Evolutionary conservation across 2,113 vertebrate species (phyloP).

Genomic region (Pipra filicauda): DNA sequence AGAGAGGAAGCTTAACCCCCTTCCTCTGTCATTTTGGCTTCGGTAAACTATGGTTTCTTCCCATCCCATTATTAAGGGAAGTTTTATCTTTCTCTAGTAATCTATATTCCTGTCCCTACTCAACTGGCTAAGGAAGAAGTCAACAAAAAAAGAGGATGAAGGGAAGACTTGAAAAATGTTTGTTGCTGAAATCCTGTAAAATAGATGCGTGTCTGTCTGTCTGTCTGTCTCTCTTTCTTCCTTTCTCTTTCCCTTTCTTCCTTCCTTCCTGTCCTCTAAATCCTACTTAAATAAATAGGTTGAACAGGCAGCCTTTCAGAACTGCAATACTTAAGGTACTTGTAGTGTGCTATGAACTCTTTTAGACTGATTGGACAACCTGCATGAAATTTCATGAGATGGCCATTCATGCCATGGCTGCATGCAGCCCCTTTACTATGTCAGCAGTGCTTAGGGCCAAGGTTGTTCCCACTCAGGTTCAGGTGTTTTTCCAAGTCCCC

Average conservation of each 20-base stretch:
- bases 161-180: not conserved
- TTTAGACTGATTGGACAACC: not conserved
- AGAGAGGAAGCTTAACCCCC: not conserved
- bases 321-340: not conserved
- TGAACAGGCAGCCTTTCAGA: not conserved
- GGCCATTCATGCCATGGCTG: not conserved
- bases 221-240: not conserved
- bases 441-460: not conserved
- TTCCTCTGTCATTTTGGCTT: not conserved
- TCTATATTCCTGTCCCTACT: not conserved
- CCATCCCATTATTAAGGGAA: not conserved
- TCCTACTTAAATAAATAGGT: not conserved
- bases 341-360: not conserved
- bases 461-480: not conserved
- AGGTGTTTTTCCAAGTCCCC: not conserved
- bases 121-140: not conserved
- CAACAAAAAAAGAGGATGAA: rapidly evolving
- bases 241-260: not conserved
- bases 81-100: not conserved
- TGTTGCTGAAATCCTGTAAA: not conserved
- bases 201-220: not conserved
- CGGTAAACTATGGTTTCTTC: not conserved
- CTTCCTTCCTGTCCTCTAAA: not conserved
- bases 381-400: not conserved
- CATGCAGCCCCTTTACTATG: not conserved